Conservation (phyloP, 2,113 vertebrate genomes). For the Podilymbus podiceps region DNA sequence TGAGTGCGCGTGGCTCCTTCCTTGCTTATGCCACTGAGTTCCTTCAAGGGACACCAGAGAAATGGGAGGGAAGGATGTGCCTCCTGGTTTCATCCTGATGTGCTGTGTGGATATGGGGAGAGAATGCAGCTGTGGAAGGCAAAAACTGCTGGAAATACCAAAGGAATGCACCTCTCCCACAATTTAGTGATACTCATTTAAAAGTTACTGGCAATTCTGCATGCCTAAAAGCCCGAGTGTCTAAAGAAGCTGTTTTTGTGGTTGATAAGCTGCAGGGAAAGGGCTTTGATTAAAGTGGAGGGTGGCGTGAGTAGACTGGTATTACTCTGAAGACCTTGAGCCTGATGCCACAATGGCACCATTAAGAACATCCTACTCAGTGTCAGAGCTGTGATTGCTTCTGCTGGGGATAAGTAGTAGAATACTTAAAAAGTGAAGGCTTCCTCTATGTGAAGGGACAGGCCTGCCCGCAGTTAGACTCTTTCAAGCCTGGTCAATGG, state of each 20-base stretch:
- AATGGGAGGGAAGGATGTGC: accelerated
- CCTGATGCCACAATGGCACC: neutral
- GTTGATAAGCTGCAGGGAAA: neutral
- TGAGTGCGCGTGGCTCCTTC: neutral
- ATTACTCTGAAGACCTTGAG: neutral
- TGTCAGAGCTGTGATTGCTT: neutral
- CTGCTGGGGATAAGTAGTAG: neutral
- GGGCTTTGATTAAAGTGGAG: neutral
- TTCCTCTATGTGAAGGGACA: neutral
- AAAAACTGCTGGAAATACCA: neutral
- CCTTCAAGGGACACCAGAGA: neutral
- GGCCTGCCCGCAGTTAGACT: neutral
- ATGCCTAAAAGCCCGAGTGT: neutral
- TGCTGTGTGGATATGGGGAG: neutral
- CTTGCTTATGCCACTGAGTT: neutral
- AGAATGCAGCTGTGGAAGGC: neutral
- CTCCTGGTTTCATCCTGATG: neutral
- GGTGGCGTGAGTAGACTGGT: neutral
- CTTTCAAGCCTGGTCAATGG: neutral
- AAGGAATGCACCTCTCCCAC: neutral
- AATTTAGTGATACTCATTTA: neutral
- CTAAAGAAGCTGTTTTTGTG: neutral
- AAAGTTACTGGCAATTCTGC: neutral
- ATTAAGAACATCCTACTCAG: neutral
- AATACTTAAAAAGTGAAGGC: neutral